These are phyloP conservation scores for Oryzaephilus surinamensis DNA, from an alignment of 1,140 invertebrate genomes.

Conservation along the genomic window DNA sequence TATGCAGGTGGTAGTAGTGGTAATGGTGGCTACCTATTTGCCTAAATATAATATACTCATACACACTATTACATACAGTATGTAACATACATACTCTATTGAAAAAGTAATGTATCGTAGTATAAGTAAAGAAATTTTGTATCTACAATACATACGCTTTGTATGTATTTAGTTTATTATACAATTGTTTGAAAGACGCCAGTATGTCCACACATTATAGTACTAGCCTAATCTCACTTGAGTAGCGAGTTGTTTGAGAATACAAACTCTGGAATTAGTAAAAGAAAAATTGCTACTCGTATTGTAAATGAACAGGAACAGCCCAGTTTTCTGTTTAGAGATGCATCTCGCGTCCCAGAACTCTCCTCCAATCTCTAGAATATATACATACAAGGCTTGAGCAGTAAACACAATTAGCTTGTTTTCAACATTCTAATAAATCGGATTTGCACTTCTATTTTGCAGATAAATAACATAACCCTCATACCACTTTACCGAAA, in stretches of 20 bases:
- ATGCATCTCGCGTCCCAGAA: slow-evolving; percentile 21
- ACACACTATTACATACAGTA: too few relatives aligned
- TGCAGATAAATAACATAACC: slow-evolving; percentile 23
- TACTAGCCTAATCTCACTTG: slow-evolving; percentile 10
- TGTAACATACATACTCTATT: not conserved
- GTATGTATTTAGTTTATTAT: slow-evolving; percentile 2
- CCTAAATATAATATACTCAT: too few relatives aligned
- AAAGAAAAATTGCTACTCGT: slow-evolving; percentile 24
- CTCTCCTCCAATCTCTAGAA: slow-evolving; percentile 22
- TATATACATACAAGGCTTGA: slow-evolving; percentile 23
- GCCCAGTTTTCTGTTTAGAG: slow-evolving; percentile 19
- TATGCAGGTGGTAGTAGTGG: slow-evolving; percentile 8
- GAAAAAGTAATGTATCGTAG: too few relatives aligned
- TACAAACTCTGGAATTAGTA: slow-evolving; percentile 30
- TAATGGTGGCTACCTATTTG: too few relatives aligned
- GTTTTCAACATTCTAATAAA: slow-evolving; percentile 30
- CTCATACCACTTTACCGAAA: slow-evolving; percentile 9
- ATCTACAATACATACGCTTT: too few relatives aligned
- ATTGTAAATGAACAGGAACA: slow-evolving; percentile 23
- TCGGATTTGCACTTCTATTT: slow-evolving; percentile 27
- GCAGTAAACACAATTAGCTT: slow-evolving; percentile 32
- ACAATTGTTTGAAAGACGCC: slow-evolving; percentile 8
- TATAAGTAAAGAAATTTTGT: too few relatives aligned
- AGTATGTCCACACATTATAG: slow-evolving; percentile 12
- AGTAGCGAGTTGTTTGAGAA: slow-evolving; percentile 18